Evolutionary conservation across 2,888 invertebrate genomes (phyloP).

Genomic region (Synanthedon myopaeformis): DNA sequence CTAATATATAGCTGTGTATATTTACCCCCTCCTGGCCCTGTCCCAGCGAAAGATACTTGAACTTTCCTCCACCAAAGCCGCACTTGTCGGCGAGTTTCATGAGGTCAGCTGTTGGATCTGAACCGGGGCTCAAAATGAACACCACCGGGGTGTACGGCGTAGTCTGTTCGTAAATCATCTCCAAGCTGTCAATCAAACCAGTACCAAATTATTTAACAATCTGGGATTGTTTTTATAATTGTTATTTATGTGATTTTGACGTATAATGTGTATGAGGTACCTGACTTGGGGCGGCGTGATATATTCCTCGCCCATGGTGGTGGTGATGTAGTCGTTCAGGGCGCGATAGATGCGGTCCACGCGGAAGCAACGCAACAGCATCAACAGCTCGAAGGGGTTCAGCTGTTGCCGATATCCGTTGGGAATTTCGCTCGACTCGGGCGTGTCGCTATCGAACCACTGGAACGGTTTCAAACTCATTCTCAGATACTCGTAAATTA

Average conservation of each 20-base stretch:
- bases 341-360: slow-evolving; percentile 89
- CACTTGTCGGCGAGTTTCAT: slow-evolving; percentile 81
- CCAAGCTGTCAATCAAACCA: slow-evolving; percentile 69
- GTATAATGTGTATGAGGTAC: slow-evolving; percentile 19
- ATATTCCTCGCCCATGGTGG: slow-evolving; percentile 87
- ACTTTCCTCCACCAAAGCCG: slow-evolving; percentile 80
- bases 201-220: neutral
- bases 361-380: slow-evolving; percentile 90
- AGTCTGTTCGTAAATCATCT: slow-evolving; percentile 87
- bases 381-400: slow-evolving; percentile 77
- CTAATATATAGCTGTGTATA: neutral
- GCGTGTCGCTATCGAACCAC: slow-evolving; percentile 89
- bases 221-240: neutral
- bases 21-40: slow-evolving; percentile 91
- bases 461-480: slow-evolving; percentile 23
- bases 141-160: slow-evolving; percentile 87
- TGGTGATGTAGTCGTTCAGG: slow-evolving; percentile 85
- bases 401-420: slow-evolving; percentile 75
- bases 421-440: slow-evolving; percentile 80
- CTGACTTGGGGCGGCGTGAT: slow-evolving; percentile 88
- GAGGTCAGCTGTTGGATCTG: slow-evolving; percentile 90
- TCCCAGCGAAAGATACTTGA: slow-evolving; percentile 90
- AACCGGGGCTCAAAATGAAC: slow-evolving; percentile 93
- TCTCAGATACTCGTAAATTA: neutral
- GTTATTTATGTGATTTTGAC: too few species aligned